A percentile compares a stretch with the other conserved stretches of the same genome.
Conservation (phyloP, 2,888 invertebrate genomes). For the Hypercompe scribonia region DNA sequence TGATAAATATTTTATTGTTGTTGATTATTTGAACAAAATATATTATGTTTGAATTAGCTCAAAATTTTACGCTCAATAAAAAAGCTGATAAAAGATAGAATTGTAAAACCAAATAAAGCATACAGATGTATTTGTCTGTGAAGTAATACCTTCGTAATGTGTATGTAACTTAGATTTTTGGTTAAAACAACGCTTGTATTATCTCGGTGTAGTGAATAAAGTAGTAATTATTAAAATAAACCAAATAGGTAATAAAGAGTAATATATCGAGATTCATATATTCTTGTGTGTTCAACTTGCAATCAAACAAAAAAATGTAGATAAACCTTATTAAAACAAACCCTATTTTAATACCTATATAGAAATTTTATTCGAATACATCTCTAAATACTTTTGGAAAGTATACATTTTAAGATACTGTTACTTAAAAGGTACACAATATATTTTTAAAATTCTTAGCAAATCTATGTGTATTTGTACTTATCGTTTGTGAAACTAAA, state of each 20-base stretch:
- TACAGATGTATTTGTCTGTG: not conserved
- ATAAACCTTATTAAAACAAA: not conserved
- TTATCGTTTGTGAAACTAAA: conserved; percentile 18
- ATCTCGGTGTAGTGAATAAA: not conserved
- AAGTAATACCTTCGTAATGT: not conserved
- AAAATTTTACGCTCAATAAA: conserved; percentile 47
- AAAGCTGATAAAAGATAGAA: conserved; percentile 7
- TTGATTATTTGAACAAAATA: not conserved
- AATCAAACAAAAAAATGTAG: not conserved
- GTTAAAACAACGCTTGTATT: not conserved
- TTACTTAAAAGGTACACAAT: not conserved
- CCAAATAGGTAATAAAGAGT: not conserved
- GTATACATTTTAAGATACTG: conserved; percentile 5
- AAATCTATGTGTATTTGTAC: conserved; percentile 15
- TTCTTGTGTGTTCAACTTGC: not conserved
- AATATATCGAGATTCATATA: not conserved
- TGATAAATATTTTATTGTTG: conserved; percentile 22
- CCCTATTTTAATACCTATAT: conserved; percentile 22
- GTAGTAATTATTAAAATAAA: not conserved
- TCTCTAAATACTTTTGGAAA: conserved; percentile 29
- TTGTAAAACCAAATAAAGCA: not conserved
- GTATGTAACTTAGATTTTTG: not conserved
- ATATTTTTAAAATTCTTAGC: conserved; percentile 3
- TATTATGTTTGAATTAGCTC: conserved; percentile 31
- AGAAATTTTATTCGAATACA: conserved; percentile 11